Percentiles rank a stretch among this genome's conserved stretches.
Conservation (phyloP, 2,888 invertebrate species). For the Orthosia cruda region DNA sequence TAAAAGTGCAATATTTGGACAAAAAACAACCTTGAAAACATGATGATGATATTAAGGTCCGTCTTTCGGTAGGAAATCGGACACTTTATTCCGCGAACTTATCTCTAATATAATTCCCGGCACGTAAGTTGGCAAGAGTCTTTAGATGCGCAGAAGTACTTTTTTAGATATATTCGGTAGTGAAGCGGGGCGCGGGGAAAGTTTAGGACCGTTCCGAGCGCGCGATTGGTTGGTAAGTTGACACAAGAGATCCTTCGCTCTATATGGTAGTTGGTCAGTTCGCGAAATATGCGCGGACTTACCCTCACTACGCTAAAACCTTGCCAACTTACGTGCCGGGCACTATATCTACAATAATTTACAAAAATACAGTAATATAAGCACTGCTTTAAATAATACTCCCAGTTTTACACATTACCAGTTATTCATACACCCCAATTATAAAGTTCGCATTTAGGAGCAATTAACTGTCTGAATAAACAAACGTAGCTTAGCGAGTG, state of each 20-base stretch:
- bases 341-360: not conserved
- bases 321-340: no score
- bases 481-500: slow-evolving; percentile 50
- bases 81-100: not conserved
- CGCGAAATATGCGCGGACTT: no score
- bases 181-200: no score
- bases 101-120: no score
- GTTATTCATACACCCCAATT: slow-evolving; percentile 30
- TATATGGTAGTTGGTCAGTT: no score
- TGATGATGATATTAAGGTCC: not conserved
- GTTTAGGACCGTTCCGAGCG: no score
- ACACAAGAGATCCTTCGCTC: no score
- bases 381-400: slow-evolving; percentile 5
- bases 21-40: not conserved
- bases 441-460: slow-evolving; percentile 44
- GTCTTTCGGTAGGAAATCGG: not conserved
- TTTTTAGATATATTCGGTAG: no score
- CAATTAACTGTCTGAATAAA: slow-evolving; percentile 53
- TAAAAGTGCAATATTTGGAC: not conserved
- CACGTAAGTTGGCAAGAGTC: no score
- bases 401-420: slow-evolving; percentile 19
- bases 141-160: no score
- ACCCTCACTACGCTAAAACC: no score
- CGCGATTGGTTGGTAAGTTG: no score
- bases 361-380: not conserved